Percentiles rank a stretch among this genome's conserved stretches.
These are phyloP conservation scores for Drosophila mojavensis DNA, from an alignment of 1,140 invertebrate species.

Conservation along the genomic window DNA sequence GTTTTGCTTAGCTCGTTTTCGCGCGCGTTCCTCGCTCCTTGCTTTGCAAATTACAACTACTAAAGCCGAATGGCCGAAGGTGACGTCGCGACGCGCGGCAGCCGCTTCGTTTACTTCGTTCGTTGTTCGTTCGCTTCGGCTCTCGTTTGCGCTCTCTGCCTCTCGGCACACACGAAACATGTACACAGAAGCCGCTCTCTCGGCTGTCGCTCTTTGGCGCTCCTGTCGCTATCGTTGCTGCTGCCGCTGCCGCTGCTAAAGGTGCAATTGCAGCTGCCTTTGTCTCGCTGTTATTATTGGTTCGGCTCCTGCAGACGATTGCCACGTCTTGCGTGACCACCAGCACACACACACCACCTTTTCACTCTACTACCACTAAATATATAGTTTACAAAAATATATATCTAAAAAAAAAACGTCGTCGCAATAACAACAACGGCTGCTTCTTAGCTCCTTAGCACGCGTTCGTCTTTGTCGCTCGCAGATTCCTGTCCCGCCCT, in stretches of 20 bases:
- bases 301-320: slow-evolving; percentile 37
- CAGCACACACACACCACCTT: slow-evolving; percentile 59
- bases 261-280: slow-evolving; percentile 82
- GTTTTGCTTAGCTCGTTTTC: slow-evolving; percentile 51
- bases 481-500: slow-evolving; percentile 63
- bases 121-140: slow-evolving; percentile 29
- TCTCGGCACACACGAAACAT: slow-evolving; percentile 2
- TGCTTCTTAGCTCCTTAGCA: slow-evolving; percentile 56
- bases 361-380: slow-evolving; percentile 73
- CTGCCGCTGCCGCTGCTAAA: slow-evolving; percentile 48
- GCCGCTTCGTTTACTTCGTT: slow-evolving; percentile 39
- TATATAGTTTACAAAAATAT: slow-evolving; percentile 50
- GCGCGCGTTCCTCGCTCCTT: slow-evolving; percentile 78
- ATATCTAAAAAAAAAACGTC: slow-evolving; percentile 35
- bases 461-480: slow-evolving; percentile 51
- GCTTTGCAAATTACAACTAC: slow-evolving; percentile 78
- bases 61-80: slow-evolving; percentile 56
- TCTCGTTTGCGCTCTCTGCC: slow-evolving; percentile 36
- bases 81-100: slow-evolving; percentile 63
- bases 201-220: slow-evolving; percentile 28
- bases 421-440: slow-evolving; percentile 49
- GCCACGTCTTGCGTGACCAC: slow-evolving; percentile 76
- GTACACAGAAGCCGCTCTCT: slow-evolving; percentile 11
- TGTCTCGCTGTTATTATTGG: slow-evolving; percentile 49
- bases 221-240: slow-evolving; percentile 49